Evolutionary conservation across 1,140 invertebrate species (phyloP).

Genomic region (Neodiprion pinetum): DNA sequence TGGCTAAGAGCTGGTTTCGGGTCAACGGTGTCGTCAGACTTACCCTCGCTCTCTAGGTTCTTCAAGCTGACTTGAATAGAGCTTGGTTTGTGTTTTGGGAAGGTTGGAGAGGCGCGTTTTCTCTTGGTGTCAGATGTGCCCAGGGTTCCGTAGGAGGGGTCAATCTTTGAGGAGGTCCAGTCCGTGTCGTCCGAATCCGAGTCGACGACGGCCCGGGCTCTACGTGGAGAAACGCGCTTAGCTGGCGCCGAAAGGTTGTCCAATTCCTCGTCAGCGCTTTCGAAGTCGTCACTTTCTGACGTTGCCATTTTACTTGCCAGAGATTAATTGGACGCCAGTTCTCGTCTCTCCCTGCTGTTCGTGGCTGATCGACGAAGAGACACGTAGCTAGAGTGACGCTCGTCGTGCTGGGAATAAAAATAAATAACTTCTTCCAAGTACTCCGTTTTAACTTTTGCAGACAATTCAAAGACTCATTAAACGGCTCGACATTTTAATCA

Average conservation of each 20-base stretch:
- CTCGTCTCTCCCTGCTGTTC: background rate
- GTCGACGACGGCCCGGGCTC: slow-evolving; percentile 50
- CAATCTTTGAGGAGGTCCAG: slow-evolving; percentile 28
- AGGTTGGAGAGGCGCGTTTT: background rate
- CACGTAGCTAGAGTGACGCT: background rate
- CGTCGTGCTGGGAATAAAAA: background rate
- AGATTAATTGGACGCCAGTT: background rate
- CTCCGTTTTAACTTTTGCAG: background rate
- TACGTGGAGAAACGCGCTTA: slow-evolving; percentile 24
- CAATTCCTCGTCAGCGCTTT: slow-evolving; percentile 71
- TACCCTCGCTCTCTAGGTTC: background rate
- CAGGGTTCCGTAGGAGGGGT: background rate
- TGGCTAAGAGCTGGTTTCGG: background rate
- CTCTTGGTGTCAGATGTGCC: background rate
- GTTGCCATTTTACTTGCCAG: slow-evolving; percentile 65
- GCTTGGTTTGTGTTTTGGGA: background rate
- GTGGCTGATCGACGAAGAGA: background rate
- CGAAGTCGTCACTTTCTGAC: slow-evolving; percentile 76
- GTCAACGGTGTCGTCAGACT: background rate
- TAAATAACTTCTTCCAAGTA: background rate
- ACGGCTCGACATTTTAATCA: too few species aligned
- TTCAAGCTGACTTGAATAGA: background rate
- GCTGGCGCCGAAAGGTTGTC: slow-evolving; percentile 22
- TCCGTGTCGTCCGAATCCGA: slow-evolving; percentile 66
- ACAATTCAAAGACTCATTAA: background rate